Base-by-base conservation (phyloP, 2,888 invertebrate genomes). In the Priocnemis perturbator region DNA sequence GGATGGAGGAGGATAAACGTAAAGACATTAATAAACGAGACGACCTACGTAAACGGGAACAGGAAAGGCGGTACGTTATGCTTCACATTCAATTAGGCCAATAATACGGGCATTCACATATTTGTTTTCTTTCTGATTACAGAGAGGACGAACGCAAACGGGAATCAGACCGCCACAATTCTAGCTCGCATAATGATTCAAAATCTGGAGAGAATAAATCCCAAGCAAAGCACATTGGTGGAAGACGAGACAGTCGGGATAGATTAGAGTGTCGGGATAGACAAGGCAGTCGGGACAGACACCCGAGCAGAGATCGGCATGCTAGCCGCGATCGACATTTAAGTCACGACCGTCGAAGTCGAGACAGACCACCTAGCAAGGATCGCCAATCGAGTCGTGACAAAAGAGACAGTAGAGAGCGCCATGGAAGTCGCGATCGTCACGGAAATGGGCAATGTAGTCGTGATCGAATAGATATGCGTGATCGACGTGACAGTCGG, bases 11-110 rank as follows among this genome's bases (percentile, higher is more conserved):
- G 74, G 86, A 87, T 30, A 84, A 84, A 64, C 85, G 85, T 53
- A 87, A 84, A 83, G 81, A 90, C 83, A 67, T 87, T 79, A 19
- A 86, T 82, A 82, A 90, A 85, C 85, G 83, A 73, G 87, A 89
- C 23, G 89, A 89, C 48, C 79, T 82, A 2, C 83, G 88, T 30
- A 89, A 83, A 86, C 89, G 84, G 85, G 89, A 89, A 82, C 82
- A 83, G 60, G 89, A 87, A 69, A 87, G 85, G 74, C 87, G 87
- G 78, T 83, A 81, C 81, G 82, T 74, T 79, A 73, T 83, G 79
- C 70, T 78, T 64, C 73, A 45, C 55, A 53, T 15, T 55, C 53
- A 7, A 37, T 37, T 37, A 37, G 7, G 4, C 37, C 11, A 3
- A 9, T 37, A 37, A 50, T 50, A 7, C 14, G n/a, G 3, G 50